These are phyloP conservation scores for Melitaea cinxia DNA, from an alignment of 1,140 invertebrate genomes.

Conservation along the genomic window DNA sequence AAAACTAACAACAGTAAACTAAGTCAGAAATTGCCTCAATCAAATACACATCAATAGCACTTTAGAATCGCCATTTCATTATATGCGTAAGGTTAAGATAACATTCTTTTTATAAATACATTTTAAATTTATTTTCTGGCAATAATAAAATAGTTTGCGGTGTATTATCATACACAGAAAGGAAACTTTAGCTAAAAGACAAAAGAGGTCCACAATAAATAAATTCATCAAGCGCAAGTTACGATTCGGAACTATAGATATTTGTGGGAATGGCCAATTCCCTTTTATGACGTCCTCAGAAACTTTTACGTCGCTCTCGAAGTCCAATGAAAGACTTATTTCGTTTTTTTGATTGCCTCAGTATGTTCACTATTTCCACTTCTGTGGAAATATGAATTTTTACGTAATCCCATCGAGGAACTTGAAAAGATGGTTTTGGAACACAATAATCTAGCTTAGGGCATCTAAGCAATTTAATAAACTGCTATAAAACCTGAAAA, in stretches of 20 bases:
- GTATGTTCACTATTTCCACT: slow-evolving; percentile 1
- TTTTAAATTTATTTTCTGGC: no score
- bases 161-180: background rate
- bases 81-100: no score
- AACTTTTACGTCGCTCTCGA: slow-evolving; percentile 23
- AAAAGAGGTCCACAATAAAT: background rate
- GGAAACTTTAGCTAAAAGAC: background rate
- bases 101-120: no score
- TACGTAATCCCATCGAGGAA: background rate
- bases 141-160: no score
- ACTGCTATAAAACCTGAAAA: no score
- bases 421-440: background rate
- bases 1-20: no score
- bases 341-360: slow-evolving; percentile 8
- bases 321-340: slow-evolving; percentile 9
- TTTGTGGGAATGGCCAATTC: slow-evolving; percentile 15
- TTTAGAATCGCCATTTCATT: no score
- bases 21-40: no score
- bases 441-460: no score
- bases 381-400: slow-evolving; percentile 15
- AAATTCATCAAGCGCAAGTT: slow-evolving; percentile 6
- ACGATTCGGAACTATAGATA: slow-evolving; percentile 1
- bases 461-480: no score
- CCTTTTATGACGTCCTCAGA: slow-evolving; percentile 18
- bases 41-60: no score